Evolutionary conservation across 64 coral and sea anemone species (phyloP).

Genomic region (Montipora capricornis): DNA sequence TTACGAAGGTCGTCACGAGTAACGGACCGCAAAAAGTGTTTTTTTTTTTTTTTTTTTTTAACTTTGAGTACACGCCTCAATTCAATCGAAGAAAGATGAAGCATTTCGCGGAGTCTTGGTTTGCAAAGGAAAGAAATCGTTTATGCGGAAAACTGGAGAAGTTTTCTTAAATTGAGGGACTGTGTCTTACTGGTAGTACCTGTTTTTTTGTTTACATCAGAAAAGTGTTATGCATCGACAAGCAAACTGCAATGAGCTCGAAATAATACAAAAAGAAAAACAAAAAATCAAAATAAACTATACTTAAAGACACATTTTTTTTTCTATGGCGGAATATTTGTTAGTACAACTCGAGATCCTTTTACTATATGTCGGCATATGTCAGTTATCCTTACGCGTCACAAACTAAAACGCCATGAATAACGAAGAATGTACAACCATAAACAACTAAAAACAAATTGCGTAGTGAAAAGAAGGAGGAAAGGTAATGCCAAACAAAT

Average conservation of each 20-base stretch:
- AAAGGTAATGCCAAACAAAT: not conserved
- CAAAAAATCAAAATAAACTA: not conserved
- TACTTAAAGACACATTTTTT: not conserved
- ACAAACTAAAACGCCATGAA: not conserved
- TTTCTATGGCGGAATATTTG: not conserved
- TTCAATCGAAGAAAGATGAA: not conserved
- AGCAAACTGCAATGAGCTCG: slow-evolving; percentile 16
- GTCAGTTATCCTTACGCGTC: not conserved
- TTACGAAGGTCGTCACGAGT: not conserved
- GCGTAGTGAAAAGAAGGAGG: not conserved
- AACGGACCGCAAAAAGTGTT: not conserved
- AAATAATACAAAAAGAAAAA: slow-evolving; percentile 6
- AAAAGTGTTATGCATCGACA: slow-evolving; percentile 53
- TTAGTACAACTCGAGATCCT: not conserved
- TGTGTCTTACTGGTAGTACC: slow-evolving; percentile 64
- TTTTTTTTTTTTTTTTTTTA: too few species aligned
- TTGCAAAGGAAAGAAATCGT: not conserved
- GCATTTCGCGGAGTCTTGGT: not conserved
- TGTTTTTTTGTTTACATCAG: slow-evolving; percentile 79
- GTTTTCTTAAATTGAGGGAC: slow-evolving; percentile 36
- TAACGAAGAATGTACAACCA: not conserved
- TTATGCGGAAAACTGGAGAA: not conserved
- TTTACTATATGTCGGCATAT: too few species aligned
- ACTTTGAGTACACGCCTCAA: not conserved
- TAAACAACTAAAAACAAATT: not conserved